Percentiles rank a stretch among this genome's conserved stretches.
phyloP scores from a whole-genome alignment of 2,888 invertebrate genomes.

The Salticus scenicus region DNA sequence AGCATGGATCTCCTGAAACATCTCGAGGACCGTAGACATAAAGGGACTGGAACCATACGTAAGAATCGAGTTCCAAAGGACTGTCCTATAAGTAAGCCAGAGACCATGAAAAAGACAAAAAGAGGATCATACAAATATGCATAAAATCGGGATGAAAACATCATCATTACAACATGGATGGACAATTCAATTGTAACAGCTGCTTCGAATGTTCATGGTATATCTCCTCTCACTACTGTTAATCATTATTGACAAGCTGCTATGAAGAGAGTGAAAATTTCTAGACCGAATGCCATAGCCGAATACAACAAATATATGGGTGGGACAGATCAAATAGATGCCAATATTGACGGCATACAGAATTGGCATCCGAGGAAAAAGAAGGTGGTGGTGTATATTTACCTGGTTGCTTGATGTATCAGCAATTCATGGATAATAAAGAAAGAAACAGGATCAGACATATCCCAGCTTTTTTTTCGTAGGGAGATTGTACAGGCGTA shows the following conservation, averaged over 20 bases:
- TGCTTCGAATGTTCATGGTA: background rate
- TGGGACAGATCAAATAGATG: background rate
- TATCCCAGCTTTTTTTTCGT: background rate
- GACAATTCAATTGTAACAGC: background rate
- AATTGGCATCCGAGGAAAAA: constrained; percentile 1
- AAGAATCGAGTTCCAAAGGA: background rate
- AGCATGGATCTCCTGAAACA: no score
- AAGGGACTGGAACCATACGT: background rate
- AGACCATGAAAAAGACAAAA: background rate
- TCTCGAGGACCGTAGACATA: background rate
- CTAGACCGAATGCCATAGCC: background rate
- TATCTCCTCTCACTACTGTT: background rate
- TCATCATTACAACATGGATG: background rate
- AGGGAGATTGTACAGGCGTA: background rate
- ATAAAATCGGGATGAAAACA: background rate
- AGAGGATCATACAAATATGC: background rate
- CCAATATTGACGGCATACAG: background rate
- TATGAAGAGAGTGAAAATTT: background rate
- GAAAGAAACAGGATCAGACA: background rate
- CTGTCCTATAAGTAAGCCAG: no score
- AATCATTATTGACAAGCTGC: background rate
- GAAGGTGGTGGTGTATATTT: background rate
- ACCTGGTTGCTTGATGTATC: background rate
- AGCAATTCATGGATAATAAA: background rate
- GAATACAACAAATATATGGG: background rate